A percentile compares a stretch with the other conserved stretches of the same genome.
phyloP scores from a whole-genome alignment of 2,113 vertebrate genomes.

The Lipophrys pholis region DNA sequence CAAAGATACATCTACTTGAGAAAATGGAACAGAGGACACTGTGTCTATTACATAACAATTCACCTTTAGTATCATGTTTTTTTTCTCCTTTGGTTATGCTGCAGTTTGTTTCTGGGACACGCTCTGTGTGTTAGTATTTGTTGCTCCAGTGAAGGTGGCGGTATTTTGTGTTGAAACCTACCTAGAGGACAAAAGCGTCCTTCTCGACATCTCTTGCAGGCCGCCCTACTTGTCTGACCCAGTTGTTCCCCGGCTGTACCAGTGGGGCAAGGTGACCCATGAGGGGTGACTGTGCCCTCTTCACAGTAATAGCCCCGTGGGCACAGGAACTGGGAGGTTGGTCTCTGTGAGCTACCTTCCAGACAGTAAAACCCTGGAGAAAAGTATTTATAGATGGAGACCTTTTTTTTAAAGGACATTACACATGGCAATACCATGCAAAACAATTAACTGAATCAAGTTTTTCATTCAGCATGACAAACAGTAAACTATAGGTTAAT shows the following conservation, averaged over 20 bases:
- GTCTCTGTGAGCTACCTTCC: slow-evolving; percentile 81
- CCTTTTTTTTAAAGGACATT: background rate
- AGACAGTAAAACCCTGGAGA: slow-evolving; percentile 86
- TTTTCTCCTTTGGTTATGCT: background rate
- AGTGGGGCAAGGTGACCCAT: slow-evolving; percentile 86
- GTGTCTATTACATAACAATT: background rate
- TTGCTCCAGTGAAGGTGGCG: slow-evolving; percentile 19
- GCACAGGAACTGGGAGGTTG: slow-evolving; percentile 83
- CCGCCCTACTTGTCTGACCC: slow-evolving; percentile 86
- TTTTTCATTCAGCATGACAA: background rate
- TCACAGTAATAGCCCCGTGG: slow-evolving; percentile 87
- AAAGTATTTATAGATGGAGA: slow-evolving; percentile 49
- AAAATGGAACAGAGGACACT: background rate
- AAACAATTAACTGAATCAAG: background rate
- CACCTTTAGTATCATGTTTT: background rate
- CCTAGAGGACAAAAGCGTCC: slow-evolving; percentile 87
- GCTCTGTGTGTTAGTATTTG: slow-evolving; percentile 12
- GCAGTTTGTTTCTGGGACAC: background rate
- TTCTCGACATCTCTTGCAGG: slow-evolving; percentile 85
- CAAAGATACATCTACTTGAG: background rate
- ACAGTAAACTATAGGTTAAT: background rate
- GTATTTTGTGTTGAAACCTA: slow-evolving; percentile 52
- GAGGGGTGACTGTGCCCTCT: slow-evolving; percentile 81
- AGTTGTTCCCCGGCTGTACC: slow-evolving; percentile 86
- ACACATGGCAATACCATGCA: background rate